Conservation (phyloP, 2,113 vertebrate genomes). For the Nothobranchius furzeri region DNA sequence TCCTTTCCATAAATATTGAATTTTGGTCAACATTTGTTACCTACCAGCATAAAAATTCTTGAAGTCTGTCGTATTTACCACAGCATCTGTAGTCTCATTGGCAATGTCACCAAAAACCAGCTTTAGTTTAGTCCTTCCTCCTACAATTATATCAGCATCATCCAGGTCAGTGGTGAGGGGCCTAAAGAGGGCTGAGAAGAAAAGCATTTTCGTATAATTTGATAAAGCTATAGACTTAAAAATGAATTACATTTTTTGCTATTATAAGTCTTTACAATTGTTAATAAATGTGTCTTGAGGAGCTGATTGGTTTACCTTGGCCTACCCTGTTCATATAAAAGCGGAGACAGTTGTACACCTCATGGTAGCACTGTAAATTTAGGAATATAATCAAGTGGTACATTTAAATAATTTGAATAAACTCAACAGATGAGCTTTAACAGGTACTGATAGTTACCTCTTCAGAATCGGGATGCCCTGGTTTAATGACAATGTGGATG, state of each 20-base stretch:
- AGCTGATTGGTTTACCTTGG: constrained; percentile 40
- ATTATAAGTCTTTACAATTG: not conserved
- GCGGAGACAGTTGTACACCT: constrained; percentile 36
- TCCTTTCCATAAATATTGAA: too few relatives aligned
- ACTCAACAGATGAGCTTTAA: not conserved
- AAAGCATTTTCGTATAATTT: not conserved
- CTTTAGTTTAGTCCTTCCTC: constrained; percentile 42
- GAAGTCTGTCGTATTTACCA: constrained; percentile 78
- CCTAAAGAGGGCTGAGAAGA: constrained; percentile 49
- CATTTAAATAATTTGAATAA: not conserved
- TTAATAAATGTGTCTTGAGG: not conserved
- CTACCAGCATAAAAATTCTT: constrained; percentile 35
- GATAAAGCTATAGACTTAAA: not conserved
- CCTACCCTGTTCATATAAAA: constrained; percentile 38
- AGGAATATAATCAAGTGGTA: not conserved
- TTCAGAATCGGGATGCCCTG: constrained; percentile 40
- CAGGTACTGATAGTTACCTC: constrained; percentile 39
- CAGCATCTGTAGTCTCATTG: constrained; percentile 66
- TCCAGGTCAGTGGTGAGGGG: constrained; percentile 59
- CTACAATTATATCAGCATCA: constrained; percentile 41
- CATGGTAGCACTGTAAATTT: constrained; percentile 51
- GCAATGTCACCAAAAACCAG: constrained; percentile 73
- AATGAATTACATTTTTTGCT: not conserved
- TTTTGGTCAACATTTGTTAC: not conserved
- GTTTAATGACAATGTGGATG: constrained; percentile 64